These are phyloP conservation scores for Fukomys damarensis DNA, from an alignment of 2,113 vertebrate genomes.

Conservation along the genomic window DNA sequence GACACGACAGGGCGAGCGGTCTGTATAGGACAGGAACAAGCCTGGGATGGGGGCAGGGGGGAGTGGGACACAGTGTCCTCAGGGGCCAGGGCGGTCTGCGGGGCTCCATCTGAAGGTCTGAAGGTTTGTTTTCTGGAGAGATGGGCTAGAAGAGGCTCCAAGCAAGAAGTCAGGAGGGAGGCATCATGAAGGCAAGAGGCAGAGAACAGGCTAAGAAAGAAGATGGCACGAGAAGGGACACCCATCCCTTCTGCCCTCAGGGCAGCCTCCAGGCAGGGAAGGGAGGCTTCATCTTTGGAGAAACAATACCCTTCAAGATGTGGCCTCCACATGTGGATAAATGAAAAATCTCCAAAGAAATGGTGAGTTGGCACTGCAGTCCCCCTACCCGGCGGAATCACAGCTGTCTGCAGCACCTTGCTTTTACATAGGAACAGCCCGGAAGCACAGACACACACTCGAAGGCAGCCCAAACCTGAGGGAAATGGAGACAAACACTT, in stretches of 20 bases:
- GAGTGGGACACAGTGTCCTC: fast-evolving
- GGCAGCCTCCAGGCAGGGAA: neutral
- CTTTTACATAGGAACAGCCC: neutral
- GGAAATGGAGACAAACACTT: neutral
- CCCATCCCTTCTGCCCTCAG: neutral
- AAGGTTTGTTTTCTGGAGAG: neutral
- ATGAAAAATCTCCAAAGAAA: neutral
- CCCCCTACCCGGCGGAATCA: neutral
- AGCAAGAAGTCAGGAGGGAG: neutral
- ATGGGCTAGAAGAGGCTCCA: neutral
- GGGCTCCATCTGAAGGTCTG: neutral
- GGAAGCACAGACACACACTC: neutral
- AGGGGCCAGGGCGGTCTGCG: neutral
- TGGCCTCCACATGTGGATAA: neutral
- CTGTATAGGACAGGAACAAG: neutral
- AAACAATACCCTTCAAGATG: neutral
- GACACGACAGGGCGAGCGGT: fast-evolving
- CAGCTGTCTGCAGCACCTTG: neutral
- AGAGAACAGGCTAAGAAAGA: neutral
- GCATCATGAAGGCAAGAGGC: neutral
- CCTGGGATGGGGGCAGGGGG: neutral
- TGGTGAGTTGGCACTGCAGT: neutral
- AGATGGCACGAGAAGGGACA: neutral
- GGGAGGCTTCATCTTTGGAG: neutral
- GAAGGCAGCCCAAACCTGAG: neutral